These are phyloP conservation scores for Egretta garzetta DNA, from an alignment of 2,113 vertebrate species.

Conservation along the genomic window DNA sequence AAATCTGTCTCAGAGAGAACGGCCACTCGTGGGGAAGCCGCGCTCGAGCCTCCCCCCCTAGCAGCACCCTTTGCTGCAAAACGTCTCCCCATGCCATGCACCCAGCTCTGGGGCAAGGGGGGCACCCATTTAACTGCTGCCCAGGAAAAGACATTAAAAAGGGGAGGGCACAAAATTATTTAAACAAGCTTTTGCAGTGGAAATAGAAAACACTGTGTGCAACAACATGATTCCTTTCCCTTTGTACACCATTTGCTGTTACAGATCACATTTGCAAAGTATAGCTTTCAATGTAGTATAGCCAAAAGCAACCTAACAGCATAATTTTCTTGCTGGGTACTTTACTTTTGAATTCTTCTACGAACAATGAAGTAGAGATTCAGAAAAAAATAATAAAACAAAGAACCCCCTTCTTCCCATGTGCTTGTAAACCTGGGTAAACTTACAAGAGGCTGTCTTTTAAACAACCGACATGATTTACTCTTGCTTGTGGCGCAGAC, in stretches of 20 bases:
- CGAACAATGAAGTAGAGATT: not conserved
- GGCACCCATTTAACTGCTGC: not conserved
- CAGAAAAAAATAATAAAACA: not conserved
- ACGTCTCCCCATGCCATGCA: not conserved
- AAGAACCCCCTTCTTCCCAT: not conserved
- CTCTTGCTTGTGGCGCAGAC: not conserved
- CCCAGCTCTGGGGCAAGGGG: not conserved
- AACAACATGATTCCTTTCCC: not conserved
- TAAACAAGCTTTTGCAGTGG: not conserved
- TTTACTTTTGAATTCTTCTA: constrained; percentile 30
- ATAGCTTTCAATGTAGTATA: not conserved
- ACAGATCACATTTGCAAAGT: not conserved
- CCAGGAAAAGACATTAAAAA: not conserved
- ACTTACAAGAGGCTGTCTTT: constrained; percentile 3
- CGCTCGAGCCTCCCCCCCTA: not conserved
- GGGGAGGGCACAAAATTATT: not conserved
- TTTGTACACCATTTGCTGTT: not conserved
- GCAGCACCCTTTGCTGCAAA: not conserved
- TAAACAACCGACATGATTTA: not conserved
- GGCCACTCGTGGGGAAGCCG: not conserved
- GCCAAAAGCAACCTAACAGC: constrained; percentile 40
- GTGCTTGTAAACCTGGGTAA: not conserved
- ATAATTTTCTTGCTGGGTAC: not conserved
- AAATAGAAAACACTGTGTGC: not conserved
- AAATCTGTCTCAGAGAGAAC: not conserved